Evolutionary conservation across 2,888 invertebrate genomes (phyloP).

Genomic region (Frankliniella intonsa): DNA sequence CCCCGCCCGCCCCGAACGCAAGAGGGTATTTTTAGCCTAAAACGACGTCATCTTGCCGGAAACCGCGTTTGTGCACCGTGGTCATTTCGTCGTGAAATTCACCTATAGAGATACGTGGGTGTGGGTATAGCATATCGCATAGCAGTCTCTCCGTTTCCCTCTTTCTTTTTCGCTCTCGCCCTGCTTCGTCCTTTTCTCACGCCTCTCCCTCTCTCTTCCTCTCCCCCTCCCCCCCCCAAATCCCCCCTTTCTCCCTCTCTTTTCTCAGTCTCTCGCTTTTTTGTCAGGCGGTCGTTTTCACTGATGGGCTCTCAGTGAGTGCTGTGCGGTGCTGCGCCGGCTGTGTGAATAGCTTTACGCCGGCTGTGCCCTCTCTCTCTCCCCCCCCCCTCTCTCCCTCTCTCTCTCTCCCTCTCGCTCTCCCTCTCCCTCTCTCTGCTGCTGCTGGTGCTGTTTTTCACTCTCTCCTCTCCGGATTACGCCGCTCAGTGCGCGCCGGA

Average conservation of each 20-base stretch:
- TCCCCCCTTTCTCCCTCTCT: not conserved
- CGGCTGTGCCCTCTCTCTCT: not conserved
- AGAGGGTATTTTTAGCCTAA: no score
- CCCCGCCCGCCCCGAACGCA: no score
- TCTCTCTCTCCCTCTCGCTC: not conserved
- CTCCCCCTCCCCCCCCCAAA: not conserved
- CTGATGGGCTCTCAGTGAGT: not conserved
- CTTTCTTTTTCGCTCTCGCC: not conserved
- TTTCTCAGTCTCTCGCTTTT: not conserved
- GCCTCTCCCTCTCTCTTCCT: not conserved
- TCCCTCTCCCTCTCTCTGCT: not conserved
- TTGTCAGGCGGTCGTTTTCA: not conserved
- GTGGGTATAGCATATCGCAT: no score
- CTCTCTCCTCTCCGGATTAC: no score
- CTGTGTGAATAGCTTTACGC: constrained; percentile 21
- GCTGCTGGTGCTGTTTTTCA: not conserved
- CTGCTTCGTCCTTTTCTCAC: not conserved
- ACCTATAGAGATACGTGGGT: no score
- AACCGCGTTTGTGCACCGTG: no score
- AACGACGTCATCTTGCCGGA: no score
- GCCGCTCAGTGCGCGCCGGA: not conserved
- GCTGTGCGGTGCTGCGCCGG: not conserved
- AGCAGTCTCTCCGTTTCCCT: no score
- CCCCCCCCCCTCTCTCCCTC: not conserved
- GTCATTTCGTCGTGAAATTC: no score